Evolutionary conservation across 2,797 vertebrate species (phyloP), one percentile per base, ranked within the genome.

Genomic region (Thalassophryne amazonica): DNA sequence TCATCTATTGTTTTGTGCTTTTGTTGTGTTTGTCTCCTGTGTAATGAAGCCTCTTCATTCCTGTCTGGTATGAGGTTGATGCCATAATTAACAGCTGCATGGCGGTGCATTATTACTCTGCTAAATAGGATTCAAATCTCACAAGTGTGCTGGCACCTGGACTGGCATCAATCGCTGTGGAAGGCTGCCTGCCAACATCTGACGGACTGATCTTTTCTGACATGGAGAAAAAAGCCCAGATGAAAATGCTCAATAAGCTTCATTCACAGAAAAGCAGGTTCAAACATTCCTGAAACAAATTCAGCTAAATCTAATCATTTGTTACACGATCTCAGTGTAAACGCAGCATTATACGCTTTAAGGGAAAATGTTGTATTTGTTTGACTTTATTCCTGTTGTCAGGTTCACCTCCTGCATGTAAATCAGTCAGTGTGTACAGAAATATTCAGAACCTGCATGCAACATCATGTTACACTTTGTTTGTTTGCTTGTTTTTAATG

Each of bases 121-220:
- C 29, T 19, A 21, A 60, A 15, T 45, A 54, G 40, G 56, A 73
- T 67, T 65, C 36, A 43, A 19, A 54, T 58, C 65, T 71, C 37
- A 53, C 27, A 54, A 70, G 54, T 55, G 56, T 35, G 55, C 66
- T 50, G 30, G 50, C 35, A 33, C 32, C 49, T 28, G 65, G 57
- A 56, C 56, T 48, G 59, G 49, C 43, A 71, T 37, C 24, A 14
- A 56, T 21, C 4, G 14, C 37, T 37, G n/a, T n/a, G 25, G 27
- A 28, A 30, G 40, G 13, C 40, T 46, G 31, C 9, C 34, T 32
- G 51, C 29, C 39, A 51, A 16, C 25, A 16, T 34, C 34, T 43
- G 19, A 52, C n/a, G n/a, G n/a, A n/a, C n/a, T n/a, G n/a, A 22
- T 50, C 48, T 43, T 60, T 50, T n/a, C n/a, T n/a, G n/a, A 71